Evolutionary conservation across 2,797 vertebrate species (phyloP), one percentile per base, ranked within the genome.

Genomic region (Acanthurus leucopareius): DNA sequence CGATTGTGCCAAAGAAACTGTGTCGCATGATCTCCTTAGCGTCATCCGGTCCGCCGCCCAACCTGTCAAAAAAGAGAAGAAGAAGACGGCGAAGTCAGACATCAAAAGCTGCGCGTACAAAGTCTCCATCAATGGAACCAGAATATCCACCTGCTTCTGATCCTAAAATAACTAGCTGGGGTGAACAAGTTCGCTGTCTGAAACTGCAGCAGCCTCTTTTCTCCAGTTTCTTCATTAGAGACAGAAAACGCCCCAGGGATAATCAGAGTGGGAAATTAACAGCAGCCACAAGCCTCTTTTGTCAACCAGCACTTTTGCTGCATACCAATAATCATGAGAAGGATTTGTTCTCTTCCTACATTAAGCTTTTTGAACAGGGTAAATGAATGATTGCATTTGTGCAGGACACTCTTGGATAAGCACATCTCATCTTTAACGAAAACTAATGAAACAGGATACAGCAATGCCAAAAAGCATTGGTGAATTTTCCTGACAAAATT

Each of bases 21-120:
- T 99, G 97, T 90, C 96, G 95, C 98, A 99, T 99, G 87, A 99
- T 98, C 94, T 99, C 97, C 95, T 99, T 99, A 32, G 98, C 98
- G 6, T 99, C 97, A 85, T 98, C 97, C 0, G 97, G 94, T 77
- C 98, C 98, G 0, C 98, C 97, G 44, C 97, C 98, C 64, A 94
- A 87, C 84, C 93, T 94, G 92, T 70, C 75, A 67, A 28, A 68
- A 4, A 35, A 49, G 40, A 77, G 49, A 42, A 40, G 73, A 71
- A 49, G 74, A 58, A 9, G 76, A 75, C 22, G 49, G 38, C 14
- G 5, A 61, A 82, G 73, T 77, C 58, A 82, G 61, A 84, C 84
- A 82, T 89, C 78, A 90, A 68, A 84, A 20, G 22, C 68, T 32
- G 65, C 76, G 81, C 69, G 48, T 45, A 81, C 80, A 82, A 84